Evolutionary conservation across 2,888 invertebrate species (phyloP).

Genomic region (Ochropleura plecta): DNA sequence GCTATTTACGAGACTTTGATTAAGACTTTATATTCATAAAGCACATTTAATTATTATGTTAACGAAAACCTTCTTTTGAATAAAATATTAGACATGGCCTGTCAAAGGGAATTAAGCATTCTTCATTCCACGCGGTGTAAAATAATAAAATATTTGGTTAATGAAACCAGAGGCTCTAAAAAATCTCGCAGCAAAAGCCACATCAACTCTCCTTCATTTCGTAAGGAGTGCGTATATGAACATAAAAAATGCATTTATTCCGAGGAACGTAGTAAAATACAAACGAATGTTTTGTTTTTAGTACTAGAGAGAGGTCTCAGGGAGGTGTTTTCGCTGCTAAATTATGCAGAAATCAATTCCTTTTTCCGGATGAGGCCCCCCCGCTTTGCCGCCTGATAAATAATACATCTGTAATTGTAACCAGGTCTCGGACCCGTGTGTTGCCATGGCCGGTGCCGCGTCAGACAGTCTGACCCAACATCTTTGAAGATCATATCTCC

Average conservation of each 20-base stretch:
- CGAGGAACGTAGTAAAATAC: slow-evolving; percentile 86
- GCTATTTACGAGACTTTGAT: slow-evolving; percentile 86
- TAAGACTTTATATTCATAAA: slow-evolving; percentile 89
- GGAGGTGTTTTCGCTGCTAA: slow-evolving; percentile 88
- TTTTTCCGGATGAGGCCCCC: slow-evolving; percentile 82
- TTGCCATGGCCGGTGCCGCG: slow-evolving; percentile 20
- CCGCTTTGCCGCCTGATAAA: slow-evolving; percentile 83
- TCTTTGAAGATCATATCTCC: slow-evolving; percentile 40
- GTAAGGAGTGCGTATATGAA: slow-evolving; percentile 70
- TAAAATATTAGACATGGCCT: slow-evolving; percentile 87
- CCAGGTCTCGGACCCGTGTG: slow-evolving; percentile 73
- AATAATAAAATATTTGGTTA: slow-evolving; percentile 73
- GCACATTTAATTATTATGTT: slow-evolving; percentile 90
- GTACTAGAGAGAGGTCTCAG: slow-evolving; percentile 83
- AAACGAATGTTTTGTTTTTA: slow-evolving; percentile 89
- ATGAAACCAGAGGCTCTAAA: slow-evolving; percentile 64
- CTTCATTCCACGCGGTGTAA: slow-evolving; percentile 76
- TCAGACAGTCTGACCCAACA: slow-evolving; percentile 16
- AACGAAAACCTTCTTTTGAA: slow-evolving; percentile 89
- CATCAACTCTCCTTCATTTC: slow-evolving; percentile 70
- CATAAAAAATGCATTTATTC: slow-evolving; percentile 85
- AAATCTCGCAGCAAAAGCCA: slow-evolving; percentile 43
- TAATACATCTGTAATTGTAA: slow-evolving; percentile 89
- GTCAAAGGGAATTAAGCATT: slow-evolving; percentile 87
- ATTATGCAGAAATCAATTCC: slow-evolving; percentile 91